Percentiles rank a stretch among this genome's conserved stretches.
Evolutionary conservation across 2,113 vertebrate genomes (phyloP).

Genomic region (Otus sunia): DNA sequence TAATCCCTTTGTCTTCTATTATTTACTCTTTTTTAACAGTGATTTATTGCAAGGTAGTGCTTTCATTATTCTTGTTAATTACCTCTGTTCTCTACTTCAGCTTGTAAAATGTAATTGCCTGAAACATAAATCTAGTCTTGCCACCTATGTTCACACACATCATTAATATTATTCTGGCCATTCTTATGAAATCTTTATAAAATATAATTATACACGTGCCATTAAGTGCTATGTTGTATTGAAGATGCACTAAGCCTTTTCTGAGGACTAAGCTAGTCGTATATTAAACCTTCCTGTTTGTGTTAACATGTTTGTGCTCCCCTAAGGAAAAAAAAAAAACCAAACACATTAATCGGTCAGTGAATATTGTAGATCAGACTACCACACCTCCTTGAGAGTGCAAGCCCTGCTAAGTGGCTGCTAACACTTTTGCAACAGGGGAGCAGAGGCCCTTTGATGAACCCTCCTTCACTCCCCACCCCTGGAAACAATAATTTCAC

Average conservation of each 20-base stretch:
- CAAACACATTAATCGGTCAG: background rate
- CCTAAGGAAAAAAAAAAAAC: background rate
- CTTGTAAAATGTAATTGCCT: conserved; percentile 64
- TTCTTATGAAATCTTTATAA: conserved; percentile 63
- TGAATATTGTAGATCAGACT: background rate
- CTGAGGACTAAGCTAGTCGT: background rate
- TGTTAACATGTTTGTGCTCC: background rate
- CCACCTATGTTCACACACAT: conserved; percentile 35
- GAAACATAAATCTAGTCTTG: conserved; percentile 56
- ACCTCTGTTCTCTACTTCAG: conserved; percentile 30
- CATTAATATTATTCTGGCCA: conserved; percentile 24
- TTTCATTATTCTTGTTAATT: conserved; percentile 71
- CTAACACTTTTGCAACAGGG: background rate
- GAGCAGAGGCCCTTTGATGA: background rate
- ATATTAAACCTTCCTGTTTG: background rate
- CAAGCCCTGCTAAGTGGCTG: background rate
- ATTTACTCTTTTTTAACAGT: conserved; percentile 65
- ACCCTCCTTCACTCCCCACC: background rate
- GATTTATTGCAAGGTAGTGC: conserved; percentile 55
- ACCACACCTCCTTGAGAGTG: no score
- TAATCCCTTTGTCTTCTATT: conserved; percentile 62
- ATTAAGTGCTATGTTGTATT: background rate
- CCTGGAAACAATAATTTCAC: background rate
- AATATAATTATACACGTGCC: background rate
- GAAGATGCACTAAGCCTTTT: background rate